Evolutionary conservation across 2,113 vertebrate species (phyloP).

Genomic region (Ailurus styani): DNA sequence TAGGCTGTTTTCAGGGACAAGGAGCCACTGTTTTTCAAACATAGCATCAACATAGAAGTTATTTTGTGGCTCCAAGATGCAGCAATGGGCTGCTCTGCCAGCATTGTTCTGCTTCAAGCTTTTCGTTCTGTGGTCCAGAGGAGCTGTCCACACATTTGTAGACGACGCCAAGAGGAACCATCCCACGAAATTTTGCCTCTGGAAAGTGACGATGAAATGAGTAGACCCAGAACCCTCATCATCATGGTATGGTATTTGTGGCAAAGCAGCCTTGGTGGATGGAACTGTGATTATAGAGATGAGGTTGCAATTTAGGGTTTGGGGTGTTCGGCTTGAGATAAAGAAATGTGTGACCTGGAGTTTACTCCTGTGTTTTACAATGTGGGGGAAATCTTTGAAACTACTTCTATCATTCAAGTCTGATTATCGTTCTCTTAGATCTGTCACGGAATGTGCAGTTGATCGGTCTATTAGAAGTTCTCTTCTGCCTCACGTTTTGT

Average conservation of each 20-base stretch:
- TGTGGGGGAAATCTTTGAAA: slow-evolving; percentile 42
- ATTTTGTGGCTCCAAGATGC: slow-evolving; percentile 89
- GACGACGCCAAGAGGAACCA: slow-evolving; percentile 88
- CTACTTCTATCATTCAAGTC: not conserved
- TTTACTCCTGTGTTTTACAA: slow-evolving; percentile 25
- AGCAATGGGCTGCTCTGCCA: slow-evolving; percentile 97
- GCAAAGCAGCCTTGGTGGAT: not conserved
- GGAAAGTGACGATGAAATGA: slow-evolving; percentile 89
- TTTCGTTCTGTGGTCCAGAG: slow-evolving; percentile 94
- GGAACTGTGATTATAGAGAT: slow-evolving; percentile 50
- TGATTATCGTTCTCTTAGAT: slow-evolving; percentile 47
- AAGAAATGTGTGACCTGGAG: not conserved
- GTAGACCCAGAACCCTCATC: slow-evolving; percentile 91
- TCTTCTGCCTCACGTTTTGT: not conserved
- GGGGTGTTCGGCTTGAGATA: not conserved
- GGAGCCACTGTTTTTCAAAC: slow-evolving; percentile 92
- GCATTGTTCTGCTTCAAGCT: slow-evolving; percentile 93
- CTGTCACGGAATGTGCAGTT: slow-evolving; percentile 16
- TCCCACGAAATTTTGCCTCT: slow-evolving; percentile 91
- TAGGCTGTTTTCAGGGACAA: slow-evolving; percentile 90
- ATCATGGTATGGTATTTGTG: slow-evolving; percentile 89
- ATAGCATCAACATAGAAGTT: slow-evolving; percentile 88
- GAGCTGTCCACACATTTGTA: slow-evolving; percentile 94
- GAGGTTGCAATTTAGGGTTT: not conserved
- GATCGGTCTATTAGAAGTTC: not conserved